Evolutionary conservation across 2,113 vertebrate genomes (phyloP).

Genomic region (Epinephelus fuscoguttatus): DNA sequence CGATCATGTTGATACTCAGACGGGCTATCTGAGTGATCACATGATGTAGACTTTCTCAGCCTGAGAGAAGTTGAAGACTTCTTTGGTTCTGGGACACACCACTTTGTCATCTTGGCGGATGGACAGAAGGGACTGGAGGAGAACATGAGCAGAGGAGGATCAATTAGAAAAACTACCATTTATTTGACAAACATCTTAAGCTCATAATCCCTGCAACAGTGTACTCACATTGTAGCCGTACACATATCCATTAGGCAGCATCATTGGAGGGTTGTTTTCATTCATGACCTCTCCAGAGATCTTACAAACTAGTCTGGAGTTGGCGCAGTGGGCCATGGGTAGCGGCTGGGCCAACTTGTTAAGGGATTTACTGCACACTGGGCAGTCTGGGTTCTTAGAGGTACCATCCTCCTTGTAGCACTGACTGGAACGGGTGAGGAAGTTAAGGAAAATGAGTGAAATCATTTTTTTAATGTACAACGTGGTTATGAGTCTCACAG

Average conservation of each 20-base stretch:
- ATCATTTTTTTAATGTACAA: not conserved
- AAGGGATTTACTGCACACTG: slow-evolving; percentile 98
- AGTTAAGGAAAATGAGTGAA: slow-evolving; percentile 71
- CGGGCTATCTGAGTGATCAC: slow-evolving; percentile 82
- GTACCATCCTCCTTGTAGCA: slow-evolving; percentile 99
- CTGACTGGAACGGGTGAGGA: slow-evolving; percentile 85
- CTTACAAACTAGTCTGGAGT: slow-evolving; percentile 98
- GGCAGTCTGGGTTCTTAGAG: slow-evolving; percentile 98
- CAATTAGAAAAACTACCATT: not conserved
- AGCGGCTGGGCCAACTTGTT: slow-evolving; percentile 98
- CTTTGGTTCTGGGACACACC: slow-evolving; percentile 99
- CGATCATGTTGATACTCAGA: slow-evolving; percentile 55
- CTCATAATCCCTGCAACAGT: not conserved
- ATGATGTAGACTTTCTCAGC: slow-evolving; percentile 99
- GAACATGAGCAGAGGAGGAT: slow-evolving; percentile 30
- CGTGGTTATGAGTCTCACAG: not conserved
- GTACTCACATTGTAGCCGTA: slow-evolving; percentile 98
- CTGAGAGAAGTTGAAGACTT: slow-evolving; percentile 99
- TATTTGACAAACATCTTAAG: not conserved
- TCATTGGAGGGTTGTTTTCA: slow-evolving; percentile 99
- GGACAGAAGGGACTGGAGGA: slow-evolving; percentile 94
- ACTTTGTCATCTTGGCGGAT: slow-evolving; percentile 99
- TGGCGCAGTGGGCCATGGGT: slow-evolving; percentile 99
- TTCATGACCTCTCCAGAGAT: slow-evolving; percentile 99
- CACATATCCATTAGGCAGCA: slow-evolving; percentile 99